These are phyloP conservation scores for Luffia ferchaultella DNA, from an alignment of 2,888 invertebrate species.

Conservation along the genomic window DNA sequence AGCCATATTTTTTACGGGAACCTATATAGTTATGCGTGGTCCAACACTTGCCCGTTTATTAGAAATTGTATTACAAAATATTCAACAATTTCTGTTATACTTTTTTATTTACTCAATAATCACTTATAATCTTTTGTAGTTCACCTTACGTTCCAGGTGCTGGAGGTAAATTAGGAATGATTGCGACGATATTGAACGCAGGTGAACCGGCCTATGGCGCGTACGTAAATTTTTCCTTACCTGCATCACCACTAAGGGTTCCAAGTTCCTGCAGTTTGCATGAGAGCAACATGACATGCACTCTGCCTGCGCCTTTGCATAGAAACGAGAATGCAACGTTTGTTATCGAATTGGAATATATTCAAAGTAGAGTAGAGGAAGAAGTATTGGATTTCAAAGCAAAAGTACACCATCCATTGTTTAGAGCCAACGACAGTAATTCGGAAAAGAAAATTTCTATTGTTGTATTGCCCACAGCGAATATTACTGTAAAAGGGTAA, in stretches of 20 bases:
- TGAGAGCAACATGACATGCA: slow-evolving; percentile 32
- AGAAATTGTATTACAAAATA: too few relatives aligned
- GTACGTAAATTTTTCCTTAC: slow-evolving; percentile 32
- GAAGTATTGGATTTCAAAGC: slow-evolving; percentile 26
- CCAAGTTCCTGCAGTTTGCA: slow-evolving; percentile 37
- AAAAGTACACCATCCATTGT: slow-evolving; percentile 29
- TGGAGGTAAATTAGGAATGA: slow-evolving; percentile 32
- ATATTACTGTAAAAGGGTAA: slow-evolving; percentile 36
- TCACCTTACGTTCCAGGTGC: slow-evolving; percentile 37
- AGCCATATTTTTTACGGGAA: too few relatives aligned
- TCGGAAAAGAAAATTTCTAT: slow-evolving; percentile 14
- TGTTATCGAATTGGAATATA: slow-evolving; percentile 46
- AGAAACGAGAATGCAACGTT: slow-evolving; percentile 30
- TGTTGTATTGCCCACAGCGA: slow-evolving; percentile 27
- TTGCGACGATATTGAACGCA: slow-evolving; percentile 28
- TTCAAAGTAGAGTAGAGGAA: slow-evolving; percentile 22
- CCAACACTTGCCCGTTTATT: too few relatives aligned
- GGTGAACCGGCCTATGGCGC: slow-evolving; percentile 52
- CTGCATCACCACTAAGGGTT: slow-evolving; percentile 35
- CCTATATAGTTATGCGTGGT: too few relatives aligned
- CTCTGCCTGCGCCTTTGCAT: slow-evolving; percentile 36
- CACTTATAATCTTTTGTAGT: slow-evolving; percentile 21
- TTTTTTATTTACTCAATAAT: too few relatives aligned
- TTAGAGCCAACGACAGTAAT: neutral
- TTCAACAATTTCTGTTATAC: too few relatives aligned